phyloP scores from a whole-genome alignment of 92 coral and sea anemone genomes.

The Zoanthus gigantus region DNA sequence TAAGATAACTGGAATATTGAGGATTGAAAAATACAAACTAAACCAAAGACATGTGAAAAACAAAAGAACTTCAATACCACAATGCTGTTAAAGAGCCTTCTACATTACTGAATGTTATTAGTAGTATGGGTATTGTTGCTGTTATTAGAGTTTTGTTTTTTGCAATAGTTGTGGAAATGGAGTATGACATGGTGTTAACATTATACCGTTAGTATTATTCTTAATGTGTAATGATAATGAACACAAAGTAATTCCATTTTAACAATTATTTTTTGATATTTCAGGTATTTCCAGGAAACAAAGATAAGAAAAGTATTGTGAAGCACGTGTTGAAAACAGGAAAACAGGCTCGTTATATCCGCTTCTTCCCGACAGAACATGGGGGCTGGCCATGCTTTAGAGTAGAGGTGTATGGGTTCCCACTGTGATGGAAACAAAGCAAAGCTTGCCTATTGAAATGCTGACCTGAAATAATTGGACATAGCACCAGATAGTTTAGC shows the following conservation, averaged over 20 bases:
- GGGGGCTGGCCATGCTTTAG: background rate
- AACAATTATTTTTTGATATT: background rate
- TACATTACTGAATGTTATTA: too few relatives aligned
- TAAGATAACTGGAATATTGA: too few relatives aligned
- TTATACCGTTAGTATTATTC: background rate
- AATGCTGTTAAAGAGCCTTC: too few relatives aligned
- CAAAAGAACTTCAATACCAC: too few relatives aligned
- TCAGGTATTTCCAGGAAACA: slow-evolving; percentile 48
- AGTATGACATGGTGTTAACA: too few relatives aligned
- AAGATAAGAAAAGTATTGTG: slow-evolving; percentile 14
- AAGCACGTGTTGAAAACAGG: slow-evolving; percentile 6
- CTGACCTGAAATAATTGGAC: too few relatives aligned
- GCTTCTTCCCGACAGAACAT: slow-evolving; percentile 30
- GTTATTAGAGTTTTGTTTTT: background rate
- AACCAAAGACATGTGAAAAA: too few relatives aligned
- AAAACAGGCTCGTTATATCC: slow-evolving; percentile 19
- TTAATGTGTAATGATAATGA: background rate
- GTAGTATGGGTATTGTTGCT: background rate
- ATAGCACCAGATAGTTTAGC: too few relatives aligned
- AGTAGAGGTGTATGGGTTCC: too few relatives aligned
- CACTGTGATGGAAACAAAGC: too few relatives aligned
- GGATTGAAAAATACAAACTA: too few relatives aligned
- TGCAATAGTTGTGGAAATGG: background rate
- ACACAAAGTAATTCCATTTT: background rate
- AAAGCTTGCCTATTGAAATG: too few relatives aligned